Percentiles rank a stretch among this genome's conserved stretches.
Evolutionary conservation across 2,888 invertebrate genomes (phyloP).

Genomic region (Pantelozetes paolii): DNA sequence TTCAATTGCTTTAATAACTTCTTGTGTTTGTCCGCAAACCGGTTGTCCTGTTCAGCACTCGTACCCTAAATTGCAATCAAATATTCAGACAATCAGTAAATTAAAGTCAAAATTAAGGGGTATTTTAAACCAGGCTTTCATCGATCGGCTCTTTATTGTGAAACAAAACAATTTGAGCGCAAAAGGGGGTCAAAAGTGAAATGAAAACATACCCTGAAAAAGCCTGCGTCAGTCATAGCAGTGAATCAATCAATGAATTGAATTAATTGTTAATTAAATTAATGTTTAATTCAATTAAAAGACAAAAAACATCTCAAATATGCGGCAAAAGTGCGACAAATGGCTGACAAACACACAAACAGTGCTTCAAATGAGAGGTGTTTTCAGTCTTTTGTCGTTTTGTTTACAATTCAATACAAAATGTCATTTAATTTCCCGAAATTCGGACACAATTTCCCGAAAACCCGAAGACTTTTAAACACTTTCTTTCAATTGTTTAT

Average conservation of each 20-base stretch:
- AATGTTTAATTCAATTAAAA: neutral
- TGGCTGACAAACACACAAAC: neutral
- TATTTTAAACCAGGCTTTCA: no score
- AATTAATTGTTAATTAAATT: neutral
- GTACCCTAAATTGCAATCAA: constrained; percentile 69
- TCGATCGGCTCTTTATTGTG: no score
- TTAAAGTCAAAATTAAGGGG: no score
- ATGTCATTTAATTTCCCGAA: neutral
- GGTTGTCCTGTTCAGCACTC: constrained; percentile 95
- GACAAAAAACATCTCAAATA: neutral
- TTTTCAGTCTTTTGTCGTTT: neutral
- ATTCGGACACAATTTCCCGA: no score
- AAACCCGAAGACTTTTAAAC: no score
- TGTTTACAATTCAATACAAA: neutral
- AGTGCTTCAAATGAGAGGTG: neutral
- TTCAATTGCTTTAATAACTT: constrained; percentile 98
- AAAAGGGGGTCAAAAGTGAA: neutral
- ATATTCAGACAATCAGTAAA: neutral
- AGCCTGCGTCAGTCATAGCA: constrained; percentile 55
- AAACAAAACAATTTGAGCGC: no score
- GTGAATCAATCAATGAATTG: neutral
- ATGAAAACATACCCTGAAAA: constrained; percentile 52
- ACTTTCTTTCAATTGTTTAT: no score
- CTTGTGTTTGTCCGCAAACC: constrained; percentile 99
- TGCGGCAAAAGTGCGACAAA: constrained; percentile 22